phyloP scores from a whole-genome alignment of 2,113 vertebrate genomes.

The Polyodon spathula region DNA sequence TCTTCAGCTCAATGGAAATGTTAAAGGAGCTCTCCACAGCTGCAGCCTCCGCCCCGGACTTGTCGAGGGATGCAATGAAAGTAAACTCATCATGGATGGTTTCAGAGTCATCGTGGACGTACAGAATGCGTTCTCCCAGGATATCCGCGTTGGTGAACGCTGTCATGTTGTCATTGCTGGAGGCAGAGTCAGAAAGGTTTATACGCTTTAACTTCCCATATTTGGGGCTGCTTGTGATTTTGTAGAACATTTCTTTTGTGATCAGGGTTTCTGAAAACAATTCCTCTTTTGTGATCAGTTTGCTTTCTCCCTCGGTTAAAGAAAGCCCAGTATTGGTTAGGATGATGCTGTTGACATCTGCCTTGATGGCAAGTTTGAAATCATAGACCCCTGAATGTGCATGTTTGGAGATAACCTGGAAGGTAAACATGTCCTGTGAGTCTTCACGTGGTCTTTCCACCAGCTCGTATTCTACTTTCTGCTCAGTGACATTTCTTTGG shows the following conservation, averaged over 20 bases:
- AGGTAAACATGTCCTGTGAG: constrained; percentile 64
- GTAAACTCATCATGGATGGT: constrained; percentile 61
- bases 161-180: constrained; percentile 53
- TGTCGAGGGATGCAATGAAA: constrained; percentile 52
- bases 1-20: constrained; percentile 68
- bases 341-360: constrained; percentile 56
- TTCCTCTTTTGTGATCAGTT: constrained; percentile 63
- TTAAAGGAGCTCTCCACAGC: constrained; percentile 60
- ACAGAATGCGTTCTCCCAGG: constrained; percentile 60
- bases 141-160: constrained; percentile 70
- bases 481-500: constrained; percentile 62
- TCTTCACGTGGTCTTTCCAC: constrained; percentile 50
- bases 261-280: constrained; percentile 68
- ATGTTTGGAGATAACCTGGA: constrained; percentile 67
- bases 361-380: constrained; percentile 71
- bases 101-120: constrained; percentile 80
- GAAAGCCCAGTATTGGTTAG: constrained; percentile 67
- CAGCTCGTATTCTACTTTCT: constrained; percentile 65
- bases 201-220: constrained; percentile 67
- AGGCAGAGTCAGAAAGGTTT: constrained; percentile 55
- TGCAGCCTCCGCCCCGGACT: constrained; percentile 36
- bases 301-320: constrained; percentile 74
- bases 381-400: constrained; percentile 60
- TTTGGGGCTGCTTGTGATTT: constrained; percentile 56
- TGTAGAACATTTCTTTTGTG: constrained; percentile 64